Conservation (phyloP, 2,113 vertebrate species). For the Poecile atricapillus region DNA sequence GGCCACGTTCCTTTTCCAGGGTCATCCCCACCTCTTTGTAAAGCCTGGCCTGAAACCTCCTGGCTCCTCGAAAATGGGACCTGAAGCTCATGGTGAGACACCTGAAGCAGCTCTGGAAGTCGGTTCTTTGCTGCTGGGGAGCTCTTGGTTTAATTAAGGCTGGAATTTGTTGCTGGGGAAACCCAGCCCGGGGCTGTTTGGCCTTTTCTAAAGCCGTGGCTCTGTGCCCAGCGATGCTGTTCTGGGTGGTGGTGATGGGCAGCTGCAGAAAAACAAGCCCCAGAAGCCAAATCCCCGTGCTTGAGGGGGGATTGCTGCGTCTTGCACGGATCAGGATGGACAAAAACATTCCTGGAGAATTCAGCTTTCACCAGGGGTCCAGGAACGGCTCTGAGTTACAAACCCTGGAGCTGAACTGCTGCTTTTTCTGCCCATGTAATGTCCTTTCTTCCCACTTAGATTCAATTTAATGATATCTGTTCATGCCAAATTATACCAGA, state of each 20-base stretch:
- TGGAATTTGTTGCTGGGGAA: slow-evolving; percentile 3
- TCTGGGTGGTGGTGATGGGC: neutral
- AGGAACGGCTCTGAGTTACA: neutral
- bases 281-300: accelerated
- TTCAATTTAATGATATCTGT: too few relatives aligned
- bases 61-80: too few relatives aligned
- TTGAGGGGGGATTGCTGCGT: accelerated
- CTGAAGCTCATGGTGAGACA: accelerated
- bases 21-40: neutral
- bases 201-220: neutral
- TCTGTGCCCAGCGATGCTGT: neutral
- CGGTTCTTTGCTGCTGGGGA: accelerated
- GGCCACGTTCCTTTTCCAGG: neutral
- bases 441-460: neutral
- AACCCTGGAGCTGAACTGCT: neutral
- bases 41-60: neutral
- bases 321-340: accelerated
- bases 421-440: neutral
- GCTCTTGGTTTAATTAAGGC: accelerated
- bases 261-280: neutral
- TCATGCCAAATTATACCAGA: too few relatives aligned
- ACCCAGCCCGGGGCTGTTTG: neutral
- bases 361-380: neutral
- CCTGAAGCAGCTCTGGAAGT: neutral
- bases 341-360: neutral